Percentiles rank a stretch among this genome's conserved stretches.
phyloP scores from a whole-genome alignment of 1,140 invertebrate species.

The Achroia grisella region DNA sequence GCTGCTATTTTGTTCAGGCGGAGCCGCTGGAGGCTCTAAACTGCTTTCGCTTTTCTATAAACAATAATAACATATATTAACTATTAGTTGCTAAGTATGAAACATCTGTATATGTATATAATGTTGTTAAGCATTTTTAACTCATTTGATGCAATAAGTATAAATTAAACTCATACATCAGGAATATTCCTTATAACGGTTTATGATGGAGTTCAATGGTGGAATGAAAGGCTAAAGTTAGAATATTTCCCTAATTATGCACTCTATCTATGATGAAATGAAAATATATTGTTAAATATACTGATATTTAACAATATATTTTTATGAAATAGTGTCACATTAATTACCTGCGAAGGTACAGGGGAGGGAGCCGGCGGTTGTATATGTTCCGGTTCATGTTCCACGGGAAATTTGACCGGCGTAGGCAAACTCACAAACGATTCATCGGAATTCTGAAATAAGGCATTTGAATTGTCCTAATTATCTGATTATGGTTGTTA shows the following conservation, averaged over 20 bases:
- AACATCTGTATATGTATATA: too few relatives aligned
- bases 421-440: slow-evolving; percentile 39
- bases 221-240: too few relatives aligned
- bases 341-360: slow-evolving; percentile 49
- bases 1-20: slow-evolving; percentile 16
- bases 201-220: too few relatives aligned
- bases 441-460: slow-evolving; percentile 53
- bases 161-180: too few relatives aligned
- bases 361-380: slow-evolving; percentile 48
- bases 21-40: slow-evolving; percentile 22
- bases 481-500: too few relatives aligned
- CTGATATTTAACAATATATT: neutral
- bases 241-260: too few relatives aligned
- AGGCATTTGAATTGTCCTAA: neutral
- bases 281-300: too few relatives aligned
- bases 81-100: neutral
- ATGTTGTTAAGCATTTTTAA: too few relatives aligned
- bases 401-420: slow-evolving; percentile 67
- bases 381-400: slow-evolving; percentile 55
- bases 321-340: slow-evolving; percentile 3
- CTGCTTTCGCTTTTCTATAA: slow-evolving; percentile 46
- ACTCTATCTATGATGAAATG: too few relatives aligned
- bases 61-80: neutral
- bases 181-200: too few relatives aligned
- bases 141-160: too few relatives aligned